Conservation (phyloP, 2,113 vertebrate genomes). For the Hippocampus comes region DNA sequence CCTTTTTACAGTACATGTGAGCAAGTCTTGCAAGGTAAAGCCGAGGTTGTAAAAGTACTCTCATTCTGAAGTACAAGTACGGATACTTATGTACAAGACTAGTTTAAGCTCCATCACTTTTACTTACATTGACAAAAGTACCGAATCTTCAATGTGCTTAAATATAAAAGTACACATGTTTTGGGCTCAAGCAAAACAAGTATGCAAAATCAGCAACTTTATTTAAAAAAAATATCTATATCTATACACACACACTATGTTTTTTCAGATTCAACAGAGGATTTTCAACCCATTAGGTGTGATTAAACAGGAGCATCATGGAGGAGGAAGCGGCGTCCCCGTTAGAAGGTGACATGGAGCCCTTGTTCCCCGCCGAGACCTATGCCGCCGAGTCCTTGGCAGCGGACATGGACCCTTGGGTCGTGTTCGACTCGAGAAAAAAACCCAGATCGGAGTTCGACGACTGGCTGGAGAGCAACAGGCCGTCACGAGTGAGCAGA, state of each 20-base stretch:
- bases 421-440: conserved; percentile 78
- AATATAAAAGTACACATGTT: no score
- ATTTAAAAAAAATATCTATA: no score
- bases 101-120: background rate
- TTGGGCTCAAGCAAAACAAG: no score
- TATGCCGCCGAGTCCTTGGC: conserved; percentile 85
- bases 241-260: background rate
- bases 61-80: no score
- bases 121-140: background rate
- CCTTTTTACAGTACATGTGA: background rate
- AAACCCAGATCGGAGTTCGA: conserved; percentile 79
- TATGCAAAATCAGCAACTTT: no score
- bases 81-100: no score
- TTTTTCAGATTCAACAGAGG: background rate
- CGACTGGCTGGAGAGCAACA: conserved; percentile 82
- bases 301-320: conserved; percentile 21
- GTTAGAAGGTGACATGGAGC: conserved; percentile 26
- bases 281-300: background rate
- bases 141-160: no score
- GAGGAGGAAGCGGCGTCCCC: conserved; percentile 42
- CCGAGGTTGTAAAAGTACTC: background rate
- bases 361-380: conserved; percentile 67
- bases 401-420: conserved; percentile 89
- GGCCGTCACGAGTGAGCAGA: conserved; percentile 79
- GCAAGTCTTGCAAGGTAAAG: background rate